A percentile compares a stretch with the other conserved stretches of the same genome.
phyloP scores from a whole-genome alignment of 2,888 invertebrate species.

The Nemapogon koenigi region DNA sequence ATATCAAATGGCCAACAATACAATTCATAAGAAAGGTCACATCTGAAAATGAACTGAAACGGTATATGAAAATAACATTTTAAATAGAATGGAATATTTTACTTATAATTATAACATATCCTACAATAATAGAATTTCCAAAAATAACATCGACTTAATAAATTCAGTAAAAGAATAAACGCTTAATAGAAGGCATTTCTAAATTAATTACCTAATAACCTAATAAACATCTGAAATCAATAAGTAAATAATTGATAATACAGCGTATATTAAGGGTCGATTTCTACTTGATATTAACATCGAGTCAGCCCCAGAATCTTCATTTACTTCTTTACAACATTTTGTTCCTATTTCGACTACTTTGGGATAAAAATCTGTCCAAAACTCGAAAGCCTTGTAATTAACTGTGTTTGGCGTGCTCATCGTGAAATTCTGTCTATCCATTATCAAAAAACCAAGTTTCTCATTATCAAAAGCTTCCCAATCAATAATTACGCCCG shows the following conservation, averaged over 20 bases:
- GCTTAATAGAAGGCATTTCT: too few relatives aligned
- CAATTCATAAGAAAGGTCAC: too few relatives aligned
- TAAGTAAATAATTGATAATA: too few relatives aligned
- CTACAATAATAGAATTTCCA: conserved; percentile 11
- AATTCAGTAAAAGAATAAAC: conserved; percentile 18
- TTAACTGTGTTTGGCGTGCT: conserved; percentile 71
- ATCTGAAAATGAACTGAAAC: too few relatives aligned
- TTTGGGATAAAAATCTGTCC: conserved; percentile 85
- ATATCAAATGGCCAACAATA: too few relatives aligned
- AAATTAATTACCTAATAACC: too few relatives aligned
- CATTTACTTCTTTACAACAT: conserved; percentile 71
- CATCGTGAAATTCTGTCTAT: conserved; percentile 77
- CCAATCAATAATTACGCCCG: conserved; percentile 79
- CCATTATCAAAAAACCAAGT: conserved; percentile 76
- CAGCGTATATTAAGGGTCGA: too few relatives aligned
- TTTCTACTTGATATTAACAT: conserved; percentile 23
- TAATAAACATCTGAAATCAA: too few relatives aligned
- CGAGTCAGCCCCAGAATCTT: conserved; percentile 40
- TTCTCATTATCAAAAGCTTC: conserved; percentile 70
- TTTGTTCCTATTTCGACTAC: conserved; percentile 74
- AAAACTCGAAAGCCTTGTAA: conserved; percentile 81
- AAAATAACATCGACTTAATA: conserved; percentile 30
- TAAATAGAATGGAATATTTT: background rate
- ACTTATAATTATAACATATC: background rate
- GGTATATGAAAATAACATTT: too few relatives aligned